Evolutionary conservation across 2,113 vertebrate species (phyloP).

Genomic region (Pimephales promelas): DNA sequence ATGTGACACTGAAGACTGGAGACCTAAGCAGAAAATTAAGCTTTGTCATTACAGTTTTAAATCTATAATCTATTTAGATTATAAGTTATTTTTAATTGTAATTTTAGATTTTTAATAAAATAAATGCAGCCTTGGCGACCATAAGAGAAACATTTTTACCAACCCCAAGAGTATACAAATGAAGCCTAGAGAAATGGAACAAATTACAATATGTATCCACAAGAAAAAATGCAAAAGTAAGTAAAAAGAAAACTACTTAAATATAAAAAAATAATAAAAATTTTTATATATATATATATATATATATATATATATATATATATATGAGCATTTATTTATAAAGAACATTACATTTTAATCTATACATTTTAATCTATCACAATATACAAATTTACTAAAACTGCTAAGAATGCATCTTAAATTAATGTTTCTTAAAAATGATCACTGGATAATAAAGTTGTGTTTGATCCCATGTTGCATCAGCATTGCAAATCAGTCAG

Average conservation of each 20-base stretch:
- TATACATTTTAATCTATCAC: neutral
- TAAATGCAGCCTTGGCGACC: neutral
- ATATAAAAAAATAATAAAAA: neutral
- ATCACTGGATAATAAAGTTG: neutral
- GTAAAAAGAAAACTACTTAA: neutral
- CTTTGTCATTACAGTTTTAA: neutral
- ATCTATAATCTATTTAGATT: too few species aligned
- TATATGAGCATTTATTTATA: too few species aligned
- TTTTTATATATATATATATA: too few species aligned
- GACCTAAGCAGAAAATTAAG: neutral
- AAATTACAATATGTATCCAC: neutral
- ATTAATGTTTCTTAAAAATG: neutral
- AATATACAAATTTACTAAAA: neutral
- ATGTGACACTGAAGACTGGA: neutral
- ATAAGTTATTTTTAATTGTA: neutral
- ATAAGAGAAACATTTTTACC: too few species aligned
- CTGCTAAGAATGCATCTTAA: neutral
- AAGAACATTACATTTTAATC: neutral
- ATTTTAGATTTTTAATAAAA: neutral
- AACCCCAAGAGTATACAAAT: too few species aligned
- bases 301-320: too few species aligned
- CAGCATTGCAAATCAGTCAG: constrained; percentile 16
- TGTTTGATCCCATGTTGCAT: constrained; percentile 15
- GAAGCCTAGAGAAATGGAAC: too few species aligned
- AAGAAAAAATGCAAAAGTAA: neutral